These are phyloP conservation scores for Ochropleura leucogaster DNA, from an alignment of 2,888 invertebrate species.

Conservation along the genomic window DNA sequence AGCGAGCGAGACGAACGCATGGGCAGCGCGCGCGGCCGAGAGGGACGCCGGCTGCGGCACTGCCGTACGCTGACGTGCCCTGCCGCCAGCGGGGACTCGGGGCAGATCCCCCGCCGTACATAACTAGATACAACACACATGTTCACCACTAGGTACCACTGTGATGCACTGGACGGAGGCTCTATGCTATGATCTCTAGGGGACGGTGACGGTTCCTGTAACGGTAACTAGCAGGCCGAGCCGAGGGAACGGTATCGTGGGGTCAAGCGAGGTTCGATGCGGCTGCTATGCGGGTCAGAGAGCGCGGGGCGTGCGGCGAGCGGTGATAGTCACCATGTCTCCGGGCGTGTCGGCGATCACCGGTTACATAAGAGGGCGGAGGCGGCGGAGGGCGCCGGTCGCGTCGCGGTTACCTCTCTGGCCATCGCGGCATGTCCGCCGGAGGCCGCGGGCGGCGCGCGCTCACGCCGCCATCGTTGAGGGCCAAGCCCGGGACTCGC, in stretches of 20 bases:
- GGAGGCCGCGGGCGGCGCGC: constrained; percentile 91
- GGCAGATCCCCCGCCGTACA: constrained; percentile 57
- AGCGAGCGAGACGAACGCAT: constrained; percentile 77
- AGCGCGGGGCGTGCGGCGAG: constrained; percentile 62
- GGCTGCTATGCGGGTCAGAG: constrained; percentile 57
- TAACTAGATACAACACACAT: constrained; percentile 59
- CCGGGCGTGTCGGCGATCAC: constrained; percentile 79
- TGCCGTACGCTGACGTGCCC: constrained; percentile 63
- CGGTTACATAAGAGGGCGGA: constrained; percentile 81
- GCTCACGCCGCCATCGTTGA: constrained; percentile 90
- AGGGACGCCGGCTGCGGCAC: constrained; percentile 83
- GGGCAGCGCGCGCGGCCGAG: constrained; percentile 72
- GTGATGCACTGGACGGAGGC: constrained; percentile 60
- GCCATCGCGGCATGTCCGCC: constrained; percentile 93
- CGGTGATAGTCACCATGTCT: constrained; percentile 66
- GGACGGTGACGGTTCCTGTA: constrained; percentile 37
- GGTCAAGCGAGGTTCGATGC: constrained; percentile 62
- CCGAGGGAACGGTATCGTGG: constrained; percentile 48
- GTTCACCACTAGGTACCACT: constrained; percentile 64
- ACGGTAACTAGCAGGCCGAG: constrained; percentile 54
- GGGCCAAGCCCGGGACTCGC: constrained; percentile 87
- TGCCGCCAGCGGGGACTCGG: constrained; percentile 30
- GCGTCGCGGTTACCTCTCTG: constrained; percentile 91
- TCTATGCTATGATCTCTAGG: constrained; percentile 54
- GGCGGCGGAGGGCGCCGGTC: constrained; percentile 79